phyloP scores from a whole-genome alignment of 2,888 invertebrate species.

The Auanema freiburgensis region DNA sequence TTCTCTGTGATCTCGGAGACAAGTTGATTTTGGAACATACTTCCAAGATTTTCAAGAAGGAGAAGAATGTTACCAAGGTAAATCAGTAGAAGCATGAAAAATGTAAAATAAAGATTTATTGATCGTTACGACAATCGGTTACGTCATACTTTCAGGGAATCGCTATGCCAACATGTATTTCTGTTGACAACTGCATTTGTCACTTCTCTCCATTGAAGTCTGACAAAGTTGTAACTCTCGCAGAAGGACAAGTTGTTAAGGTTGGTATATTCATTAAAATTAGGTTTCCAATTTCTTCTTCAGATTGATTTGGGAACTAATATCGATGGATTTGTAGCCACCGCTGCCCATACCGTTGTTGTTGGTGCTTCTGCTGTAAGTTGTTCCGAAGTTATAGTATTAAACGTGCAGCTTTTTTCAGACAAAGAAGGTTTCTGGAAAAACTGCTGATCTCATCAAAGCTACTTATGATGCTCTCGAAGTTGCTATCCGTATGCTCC shows the following conservation, averaged over 20 bases:
- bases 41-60: slow-evolving; percentile 93
- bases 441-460: slow-evolving; percentile 88
- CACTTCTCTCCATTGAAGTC: slow-evolving; percentile 94
- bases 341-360: slow-evolving; percentile 91
- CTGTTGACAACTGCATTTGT: slow-evolving; percentile 97
- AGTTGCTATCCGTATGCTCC: slow-evolving; percentile 87
- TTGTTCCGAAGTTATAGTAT: too few relatives aligned
- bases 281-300: slow-evolving; percentile 2
- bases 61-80: slow-evolving; percentile 90
- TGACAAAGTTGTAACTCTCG: slow-evolving; percentile 72
- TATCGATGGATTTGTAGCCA: slow-evolving; percentile 97
- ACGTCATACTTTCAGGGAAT: slow-evolving; percentile 69
- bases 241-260: slow-evolving; percentile 88
- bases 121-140: neutral
- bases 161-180: slow-evolving; percentile 97
- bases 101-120: too few relatives aligned
- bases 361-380: slow-evolving; percentile 75
- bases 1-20: slow-evolving; percentile 90
- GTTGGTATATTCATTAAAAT: neutral
- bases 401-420: slow-evolving; percentile 18
- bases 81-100: neutral
- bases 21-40: slow-evolving; percentile 85
- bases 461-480: slow-evolving; percentile 95
- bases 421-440: slow-evolving; percentile 75
- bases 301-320: slow-evolving; percentile 87